Evolutionary conservation across 2,888 invertebrate genomes (phyloP).

Genomic region (Acleris sparsana): DNA sequence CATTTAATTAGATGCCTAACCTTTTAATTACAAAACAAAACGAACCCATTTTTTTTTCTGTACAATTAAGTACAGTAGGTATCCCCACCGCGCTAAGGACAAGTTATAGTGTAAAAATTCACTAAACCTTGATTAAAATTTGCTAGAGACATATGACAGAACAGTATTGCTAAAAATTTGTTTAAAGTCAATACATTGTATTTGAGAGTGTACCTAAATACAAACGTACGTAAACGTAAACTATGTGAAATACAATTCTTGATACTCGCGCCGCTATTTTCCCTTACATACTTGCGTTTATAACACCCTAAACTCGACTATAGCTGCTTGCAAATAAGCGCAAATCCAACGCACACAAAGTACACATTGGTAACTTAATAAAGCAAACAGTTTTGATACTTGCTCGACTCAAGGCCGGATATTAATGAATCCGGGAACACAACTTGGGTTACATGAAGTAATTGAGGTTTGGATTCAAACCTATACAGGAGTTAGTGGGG

Average conservation of each 20-base stretch:
- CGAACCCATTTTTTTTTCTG: too few species aligned
- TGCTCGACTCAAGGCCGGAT: background rate
- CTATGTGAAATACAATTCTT: background rate
- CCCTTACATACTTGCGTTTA: background rate
- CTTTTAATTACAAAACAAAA: too few species aligned
- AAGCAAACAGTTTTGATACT: background rate
- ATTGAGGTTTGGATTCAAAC: too few species aligned
- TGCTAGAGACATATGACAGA: too few species aligned
- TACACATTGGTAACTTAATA: background rate
- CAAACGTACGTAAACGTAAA: background rate
- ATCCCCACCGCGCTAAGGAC: too few species aligned
- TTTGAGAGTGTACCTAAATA: too few species aligned
- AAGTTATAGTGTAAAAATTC: too few species aligned
- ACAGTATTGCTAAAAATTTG: background rate
- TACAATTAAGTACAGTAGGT: too few species aligned
- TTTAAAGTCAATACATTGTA: too few species aligned
- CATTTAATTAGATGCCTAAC: too few species aligned
- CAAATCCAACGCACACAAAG: background rate
- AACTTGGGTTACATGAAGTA: background rate
- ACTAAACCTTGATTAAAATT: too few species aligned
- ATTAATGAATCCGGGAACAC: background rate
- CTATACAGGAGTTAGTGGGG: background rate
- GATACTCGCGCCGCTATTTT: background rate
- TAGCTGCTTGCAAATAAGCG: background rate
- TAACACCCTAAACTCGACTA: background rate